phyloP scores from a whole-genome alignment of 2,888 invertebrate genomes.

The Zaprionus obscuricornis region DNA sequence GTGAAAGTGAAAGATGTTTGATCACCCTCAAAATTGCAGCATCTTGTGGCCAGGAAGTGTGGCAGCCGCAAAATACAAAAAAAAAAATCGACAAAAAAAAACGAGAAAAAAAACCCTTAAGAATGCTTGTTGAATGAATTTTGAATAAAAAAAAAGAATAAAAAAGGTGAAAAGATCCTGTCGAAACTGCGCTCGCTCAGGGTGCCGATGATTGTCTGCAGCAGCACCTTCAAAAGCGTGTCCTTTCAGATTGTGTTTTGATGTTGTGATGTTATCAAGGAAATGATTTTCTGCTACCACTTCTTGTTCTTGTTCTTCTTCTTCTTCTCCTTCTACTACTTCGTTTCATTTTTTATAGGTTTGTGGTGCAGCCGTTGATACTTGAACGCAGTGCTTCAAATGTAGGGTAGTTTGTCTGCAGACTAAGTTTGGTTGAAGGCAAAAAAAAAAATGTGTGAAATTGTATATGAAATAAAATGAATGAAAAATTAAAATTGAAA shows the following conservation, averaged over 20 bases:
- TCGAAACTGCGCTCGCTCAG: constrained; percentile 49
- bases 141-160: too few species aligned
- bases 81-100: constrained; percentile 8
- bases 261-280: constrained; percentile 58
- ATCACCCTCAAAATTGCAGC: constrained; percentile 72
- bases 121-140: too few species aligned
- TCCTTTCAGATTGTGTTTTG: constrained; percentile 11
- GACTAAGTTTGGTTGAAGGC: too few species aligned
- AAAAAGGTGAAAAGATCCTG: constrained; percentile 76
- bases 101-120: too few species aligned
- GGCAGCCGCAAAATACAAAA: constrained; percentile 55
- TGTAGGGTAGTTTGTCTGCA: too few species aligned
- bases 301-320: constrained; percentile 22
- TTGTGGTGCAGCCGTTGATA: constrained; percentile 11
- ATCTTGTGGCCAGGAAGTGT: constrained; percentile 70
- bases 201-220: constrained; percentile 67
- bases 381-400: too few species aligned
- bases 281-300: constrained; percentile 55
- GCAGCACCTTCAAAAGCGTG: constrained; percentile 42
- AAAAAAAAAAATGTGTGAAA: too few species aligned
- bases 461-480: too few species aligned
- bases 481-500: too few species aligned
- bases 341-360: too few species aligned
- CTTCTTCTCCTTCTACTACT: constrained; percentile 6
- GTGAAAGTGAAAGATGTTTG: constrained; percentile 73